Evolutionary conservation across 1,140 invertebrate genomes (phyloP).

Genomic region (Papilio polytes): DNA sequence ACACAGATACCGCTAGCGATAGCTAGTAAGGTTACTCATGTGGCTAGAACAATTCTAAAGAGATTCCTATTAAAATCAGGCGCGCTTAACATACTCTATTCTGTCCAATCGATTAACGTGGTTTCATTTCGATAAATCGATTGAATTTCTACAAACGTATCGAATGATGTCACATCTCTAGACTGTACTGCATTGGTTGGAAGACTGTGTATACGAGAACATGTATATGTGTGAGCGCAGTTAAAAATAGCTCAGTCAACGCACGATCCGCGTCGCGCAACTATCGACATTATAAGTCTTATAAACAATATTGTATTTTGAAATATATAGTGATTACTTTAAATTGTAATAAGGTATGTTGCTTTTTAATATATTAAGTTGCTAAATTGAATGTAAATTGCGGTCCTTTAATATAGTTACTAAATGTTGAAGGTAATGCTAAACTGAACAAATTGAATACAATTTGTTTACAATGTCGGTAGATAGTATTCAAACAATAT

Average conservation of each 20-base stretch:
- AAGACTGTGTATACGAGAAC: background rate
- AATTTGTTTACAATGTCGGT: too few relatives aligned
- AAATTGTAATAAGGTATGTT: background rate
- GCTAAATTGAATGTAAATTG: background rate
- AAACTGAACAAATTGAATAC: too few relatives aligned
- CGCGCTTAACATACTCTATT: too few relatives aligned
- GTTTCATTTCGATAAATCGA: background rate
- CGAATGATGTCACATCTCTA: background rate
- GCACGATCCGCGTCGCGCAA: background rate
- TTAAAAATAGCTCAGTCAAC: conserved; percentile 1
- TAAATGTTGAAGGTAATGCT: too few relatives aligned
- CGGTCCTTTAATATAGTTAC: too few relatives aligned
- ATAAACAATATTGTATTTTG: background rate
- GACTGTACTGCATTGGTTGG: background rate
- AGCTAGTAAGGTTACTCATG: too few relatives aligned
- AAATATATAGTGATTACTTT: background rate
- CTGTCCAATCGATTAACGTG: background rate
- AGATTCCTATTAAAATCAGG: too few relatives aligned
- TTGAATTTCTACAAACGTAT: background rate
- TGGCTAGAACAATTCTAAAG: too few relatives aligned
- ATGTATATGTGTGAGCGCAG: background rate
- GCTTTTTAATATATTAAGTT: background rate
- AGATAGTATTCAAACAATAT: too few relatives aligned
- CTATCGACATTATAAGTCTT: background rate
- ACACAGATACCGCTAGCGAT: too few relatives aligned